Percentiles rank a stretch among this genome's conserved stretches.
Evolutionary conservation across 2,797 vertebrate species (phyloP).

Genomic region (Propithecus deckenii): DNA sequence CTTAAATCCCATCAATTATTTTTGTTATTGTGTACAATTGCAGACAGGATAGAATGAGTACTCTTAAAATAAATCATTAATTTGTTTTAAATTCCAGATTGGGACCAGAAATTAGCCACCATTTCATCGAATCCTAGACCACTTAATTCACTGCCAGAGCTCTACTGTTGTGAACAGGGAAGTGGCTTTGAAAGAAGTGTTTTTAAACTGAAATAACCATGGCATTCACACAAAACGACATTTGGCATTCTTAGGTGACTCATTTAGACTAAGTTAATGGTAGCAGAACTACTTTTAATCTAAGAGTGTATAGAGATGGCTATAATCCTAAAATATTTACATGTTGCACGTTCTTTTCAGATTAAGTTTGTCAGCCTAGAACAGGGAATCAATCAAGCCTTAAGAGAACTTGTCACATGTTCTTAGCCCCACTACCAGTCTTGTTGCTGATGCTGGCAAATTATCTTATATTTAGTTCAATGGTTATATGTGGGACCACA

Average conservation of each 20-base stretch:
- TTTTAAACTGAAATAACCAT: background rate
- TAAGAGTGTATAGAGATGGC: background rate
- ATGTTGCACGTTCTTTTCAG: background rate
- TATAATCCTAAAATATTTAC: background rate
- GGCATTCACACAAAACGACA: background rate
- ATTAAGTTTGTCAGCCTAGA: background rate
- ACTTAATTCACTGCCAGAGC: conserved; percentile 36
- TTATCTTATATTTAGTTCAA: background rate
- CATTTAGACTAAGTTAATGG: background rate
- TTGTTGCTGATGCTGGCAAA: background rate
- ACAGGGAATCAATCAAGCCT: background rate
- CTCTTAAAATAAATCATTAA: conserved; percentile 41
- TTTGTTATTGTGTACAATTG: background rate
- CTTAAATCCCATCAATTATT: background rate
- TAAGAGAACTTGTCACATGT: background rate
- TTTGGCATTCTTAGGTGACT: background rate
- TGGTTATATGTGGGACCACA: background rate
- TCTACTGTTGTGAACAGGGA: background rate
- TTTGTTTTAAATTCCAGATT: conserved; percentile 68
- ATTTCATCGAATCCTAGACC: conserved; percentile 41
- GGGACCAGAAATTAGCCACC: conserved; percentile 48
- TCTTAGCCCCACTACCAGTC: background rate
- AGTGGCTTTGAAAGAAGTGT: background rate
- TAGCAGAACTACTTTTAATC: background rate
- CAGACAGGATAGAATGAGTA: conserved; percentile 12